A percentile compares a stretch with the other conserved stretches of the same genome.
These are phyloP conservation scores for Nemopilema nomurai DNA, from an alignment of 30 jellyfish, hydroid and myxozoan genomes.

Conservation along the genomic window DNA sequence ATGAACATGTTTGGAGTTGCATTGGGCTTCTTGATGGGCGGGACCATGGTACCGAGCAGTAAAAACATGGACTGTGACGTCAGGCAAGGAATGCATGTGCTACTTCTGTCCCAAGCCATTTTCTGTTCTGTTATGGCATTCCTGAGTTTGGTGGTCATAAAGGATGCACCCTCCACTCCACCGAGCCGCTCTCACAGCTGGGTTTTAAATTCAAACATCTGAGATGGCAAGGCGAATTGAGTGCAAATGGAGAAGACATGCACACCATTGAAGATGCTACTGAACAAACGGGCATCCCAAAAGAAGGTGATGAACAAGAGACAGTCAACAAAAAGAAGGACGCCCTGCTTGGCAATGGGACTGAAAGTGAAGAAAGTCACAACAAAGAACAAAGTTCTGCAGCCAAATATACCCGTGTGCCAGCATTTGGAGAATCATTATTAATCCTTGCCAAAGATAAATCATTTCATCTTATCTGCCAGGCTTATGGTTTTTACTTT, in stretches of 20 bases:
- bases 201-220: slow-evolving; percentile 6
- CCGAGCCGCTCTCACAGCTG: slow-evolving; percentile 90
- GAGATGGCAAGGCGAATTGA: neutral
- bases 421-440: slow-evolving; percentile 60
- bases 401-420: neutral
- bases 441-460: slow-evolving; percentile 55
- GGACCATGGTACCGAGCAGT: slow-evolving; percentile 85
- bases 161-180: slow-evolving; percentile 84
- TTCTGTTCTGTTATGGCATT: slow-evolving; percentile 69
- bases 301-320: neutral
- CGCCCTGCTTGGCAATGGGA: neutral
- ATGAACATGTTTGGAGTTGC: slow-evolving; percentile 96
- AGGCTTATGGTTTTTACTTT: slow-evolving; percentile 79
- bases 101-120: slow-evolving; percentile 77
- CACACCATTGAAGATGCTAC: neutral
- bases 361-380: neutral
- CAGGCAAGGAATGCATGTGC: slow-evolving; percentile 60
- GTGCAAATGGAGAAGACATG: neutral
- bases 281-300: neutral
- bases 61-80: slow-evolving; percentile 65
- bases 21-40: slow-evolving; percentile 90
- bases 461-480: slow-evolving; percentile 76
- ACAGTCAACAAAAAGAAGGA: neutral
- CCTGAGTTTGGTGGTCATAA: slow-evolving; percentile 49
- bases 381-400: neutral